Conservation (phyloP, 1,140 invertebrate species). For the Harpegnathos saltator region DNA sequence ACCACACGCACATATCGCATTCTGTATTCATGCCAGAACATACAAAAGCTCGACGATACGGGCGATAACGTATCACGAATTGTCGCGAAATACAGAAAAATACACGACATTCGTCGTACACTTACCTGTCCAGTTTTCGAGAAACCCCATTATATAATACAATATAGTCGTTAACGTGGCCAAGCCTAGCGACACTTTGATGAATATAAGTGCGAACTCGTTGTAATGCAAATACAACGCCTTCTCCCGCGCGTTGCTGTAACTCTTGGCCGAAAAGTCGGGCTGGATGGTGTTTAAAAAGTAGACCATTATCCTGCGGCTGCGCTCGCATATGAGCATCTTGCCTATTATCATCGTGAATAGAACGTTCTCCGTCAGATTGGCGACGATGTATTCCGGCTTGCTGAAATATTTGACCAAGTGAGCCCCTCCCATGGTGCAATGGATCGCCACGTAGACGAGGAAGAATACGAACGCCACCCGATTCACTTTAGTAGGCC, state of each 20-base stretch:
- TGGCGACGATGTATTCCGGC: constrained; percentile 6
- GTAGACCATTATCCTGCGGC: background rate
- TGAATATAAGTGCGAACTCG: background rate
- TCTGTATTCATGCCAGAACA: no score
- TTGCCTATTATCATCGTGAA: constrained; percentile 19
- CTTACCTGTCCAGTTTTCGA: constrained; percentile 32
- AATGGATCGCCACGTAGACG: constrained; percentile 35
- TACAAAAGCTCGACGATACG: no score
- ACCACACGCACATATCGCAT: no score
- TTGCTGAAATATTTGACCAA: background rate
- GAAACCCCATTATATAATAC: background rate
- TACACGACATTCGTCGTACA: background rate
- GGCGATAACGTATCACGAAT: no score
- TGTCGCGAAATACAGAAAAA: constrained; percentile 11
- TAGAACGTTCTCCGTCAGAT: constrained; percentile 46
- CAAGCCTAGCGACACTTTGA: background rate
- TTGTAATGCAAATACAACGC: constrained; percentile 25
- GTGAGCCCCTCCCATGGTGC: background rate
- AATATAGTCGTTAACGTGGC: background rate
- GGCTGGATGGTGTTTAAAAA: constrained; percentile 26
- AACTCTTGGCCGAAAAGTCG: constrained; percentile 1
- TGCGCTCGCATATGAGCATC: background rate
- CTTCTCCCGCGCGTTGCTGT: background rate
- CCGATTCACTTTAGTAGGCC: constrained; percentile 33
- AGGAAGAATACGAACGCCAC: background rate